Evolutionary conservation across 2,113 vertebrate genomes (phyloP).

Genomic region (Zingel zingel): DNA sequence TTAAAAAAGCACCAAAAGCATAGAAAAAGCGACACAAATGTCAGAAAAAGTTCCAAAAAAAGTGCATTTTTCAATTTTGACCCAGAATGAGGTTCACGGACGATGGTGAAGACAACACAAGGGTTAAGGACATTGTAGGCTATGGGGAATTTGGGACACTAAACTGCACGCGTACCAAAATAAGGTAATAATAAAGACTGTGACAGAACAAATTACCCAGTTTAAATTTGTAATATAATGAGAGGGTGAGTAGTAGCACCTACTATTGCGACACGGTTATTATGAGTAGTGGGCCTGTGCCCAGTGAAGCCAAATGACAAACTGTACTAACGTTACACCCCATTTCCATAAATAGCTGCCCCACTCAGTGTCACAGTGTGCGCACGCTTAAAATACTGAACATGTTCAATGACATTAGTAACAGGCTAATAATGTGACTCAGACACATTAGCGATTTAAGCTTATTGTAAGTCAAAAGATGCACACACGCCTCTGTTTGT

Average conservation of each 20-base stretch:
- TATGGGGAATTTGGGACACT: too few relatives aligned
- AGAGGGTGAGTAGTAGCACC: not conserved
- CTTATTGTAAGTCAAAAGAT: not conserved
- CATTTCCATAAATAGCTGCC: conserved; percentile 58
- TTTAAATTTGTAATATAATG: not conserved
- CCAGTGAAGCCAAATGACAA: conserved; percentile 2
- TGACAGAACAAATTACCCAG: too few relatives aligned
- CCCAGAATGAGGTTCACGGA: too few relatives aligned
- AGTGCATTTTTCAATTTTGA: too few relatives aligned
- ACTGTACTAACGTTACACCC: not conserved
- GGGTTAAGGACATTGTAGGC: too few relatives aligned
- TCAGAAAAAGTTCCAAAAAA: too few relatives aligned
- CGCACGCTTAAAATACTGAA: not conserved
- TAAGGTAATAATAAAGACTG: not conserved
- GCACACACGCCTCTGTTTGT: not conserved
- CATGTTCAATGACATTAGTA: conserved; percentile 1
- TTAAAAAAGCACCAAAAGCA: too few relatives aligned
- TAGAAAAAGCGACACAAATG: too few relatives aligned
- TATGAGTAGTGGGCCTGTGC: conserved; percentile 16
- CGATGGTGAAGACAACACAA: too few relatives aligned
- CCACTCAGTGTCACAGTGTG: conserved; percentile 4
- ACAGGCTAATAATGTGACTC: not conserved
- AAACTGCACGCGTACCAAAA: too few relatives aligned
- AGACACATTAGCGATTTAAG: not conserved
- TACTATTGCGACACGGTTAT: too few relatives aligned